Evolutionary conservation across 2,888 invertebrate species (phyloP), one percentile per base, ranked within the genome.

Genomic region (Drosophila demipolita): DNA sequence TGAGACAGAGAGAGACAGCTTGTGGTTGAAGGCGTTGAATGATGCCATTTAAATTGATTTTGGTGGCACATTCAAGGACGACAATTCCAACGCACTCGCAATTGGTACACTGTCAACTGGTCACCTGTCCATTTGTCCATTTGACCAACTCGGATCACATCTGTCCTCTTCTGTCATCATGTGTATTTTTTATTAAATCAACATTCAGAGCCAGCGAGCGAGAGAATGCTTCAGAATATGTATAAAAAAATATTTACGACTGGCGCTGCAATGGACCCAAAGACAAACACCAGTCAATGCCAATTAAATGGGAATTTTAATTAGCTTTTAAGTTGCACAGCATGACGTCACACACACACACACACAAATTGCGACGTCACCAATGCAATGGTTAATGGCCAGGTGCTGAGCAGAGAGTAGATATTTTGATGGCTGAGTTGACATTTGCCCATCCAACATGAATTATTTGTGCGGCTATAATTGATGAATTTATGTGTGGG

Each of bases 251-350:
- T 32, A 38, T 62, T 23, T 40, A 48, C 61, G 54, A 48, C 50
- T 74, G 63, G 12, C 53, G 53, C 15, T 75, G 85, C 82, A 80
- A 89, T 80, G 68, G 76, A 80, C 73, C 75, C 71, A 73, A 90
- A 90, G 90, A 87, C 87, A 90, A 89, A 89, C 79, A 85, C 75
- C 79, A 87, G 71, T 79, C 88, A 71, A 83, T 85, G 86, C 83
- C 89, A 89, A 89, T 89, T 89, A 89, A 91, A 91, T 87, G 88
- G 74, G 90, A 90, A 91, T 89, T 89, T 89, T 91, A 91, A 89
- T 89, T 90, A 90, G 90, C 85, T 83, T 71, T 45, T 15, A 88
- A 89, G 81, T 85, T 86, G 45, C 71, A 59, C 60, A 50, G 65
- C 62, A 65, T 86, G 89, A 86, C 89, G 88, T 80, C 88, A 80